Percentiles rank a stretch among this genome's conserved stretches.
Conservation (phyloP, 1,140 invertebrate genomes). For the Tetragonula clypearis region DNA sequence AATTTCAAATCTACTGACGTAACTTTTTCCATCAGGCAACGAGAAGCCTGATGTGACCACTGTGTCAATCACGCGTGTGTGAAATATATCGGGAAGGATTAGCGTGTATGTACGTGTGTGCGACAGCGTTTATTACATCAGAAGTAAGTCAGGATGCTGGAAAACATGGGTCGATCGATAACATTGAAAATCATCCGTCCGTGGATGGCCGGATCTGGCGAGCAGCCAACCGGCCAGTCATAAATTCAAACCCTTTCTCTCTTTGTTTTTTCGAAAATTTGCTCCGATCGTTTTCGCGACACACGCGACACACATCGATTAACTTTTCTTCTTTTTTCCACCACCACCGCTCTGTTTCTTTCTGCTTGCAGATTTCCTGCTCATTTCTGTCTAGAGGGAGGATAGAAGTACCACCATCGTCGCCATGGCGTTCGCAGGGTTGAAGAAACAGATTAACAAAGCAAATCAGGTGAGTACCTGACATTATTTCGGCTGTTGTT, state of each 20-base stretch:
- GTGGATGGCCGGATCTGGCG: slow-evolving; percentile 45
- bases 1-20: neutral
- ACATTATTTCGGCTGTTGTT: neutral
- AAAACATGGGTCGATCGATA: slow-evolving; percentile 61
- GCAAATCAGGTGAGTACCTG: slow-evolving; percentile 94
- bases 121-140: slow-evolving; percentile 53
- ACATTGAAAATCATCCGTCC: slow-evolving; percentile 64
- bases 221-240: slow-evolving; percentile 34
- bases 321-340: neutral
- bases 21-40: neutral
- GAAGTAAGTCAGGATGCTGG: slow-evolving; percentile 54
- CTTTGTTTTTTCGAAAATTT: slow-evolving; percentile 24
- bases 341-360: neutral
- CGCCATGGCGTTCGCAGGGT: slow-evolving; percentile 96
- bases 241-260: slow-evolving; percentile 38
- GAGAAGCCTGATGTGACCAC: no score
- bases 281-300: neutral
- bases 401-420: slow-evolving; percentile 38
- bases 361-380: slow-evolving; percentile 37
- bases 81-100: slow-evolving; percentile 12
- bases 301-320: neutral
- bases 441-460: slow-evolving; percentile 99
- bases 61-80: neutral
- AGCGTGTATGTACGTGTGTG: slow-evolving; percentile 4
- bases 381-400: neutral